A percentile compares a stretch with the other conserved stretches of the same genome.
Conservation (phyloP, 2,797 vertebrate species). For the Oceanodroma leucorhoa region DNA sequence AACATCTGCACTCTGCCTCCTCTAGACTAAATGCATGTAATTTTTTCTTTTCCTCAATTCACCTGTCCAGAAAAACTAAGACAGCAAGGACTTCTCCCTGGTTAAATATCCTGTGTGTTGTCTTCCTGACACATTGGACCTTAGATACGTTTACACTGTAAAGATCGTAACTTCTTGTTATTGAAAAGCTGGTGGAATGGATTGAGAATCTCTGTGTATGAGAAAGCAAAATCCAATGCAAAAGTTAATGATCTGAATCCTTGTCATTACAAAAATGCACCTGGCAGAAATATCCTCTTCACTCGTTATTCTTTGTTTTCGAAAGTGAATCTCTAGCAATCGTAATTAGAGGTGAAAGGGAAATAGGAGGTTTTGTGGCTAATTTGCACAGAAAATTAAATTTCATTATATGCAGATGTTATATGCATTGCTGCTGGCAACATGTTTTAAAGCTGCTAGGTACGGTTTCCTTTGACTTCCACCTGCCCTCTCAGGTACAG, state of each 20-base stretch:
- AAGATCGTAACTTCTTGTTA: neutral
- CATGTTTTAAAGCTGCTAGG: neutral
- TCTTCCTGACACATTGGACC: neutral
- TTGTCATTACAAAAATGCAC: constrained; percentile 9
- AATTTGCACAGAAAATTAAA: neutral
- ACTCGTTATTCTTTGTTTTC: neutral
- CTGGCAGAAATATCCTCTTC: constrained; percentile 9
- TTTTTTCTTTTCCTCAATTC: neutral
- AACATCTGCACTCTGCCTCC: neutral
- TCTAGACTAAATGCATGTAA: neutral
- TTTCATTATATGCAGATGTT: neutral
- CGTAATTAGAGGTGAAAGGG: neutral
- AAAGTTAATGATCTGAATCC: constrained; percentile 30
- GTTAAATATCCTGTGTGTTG: neutral
- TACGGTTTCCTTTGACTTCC: neutral
- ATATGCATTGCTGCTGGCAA: neutral
- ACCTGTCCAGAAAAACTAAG: neutral
- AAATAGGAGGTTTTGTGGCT: neutral
- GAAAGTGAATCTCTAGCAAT: neutral
- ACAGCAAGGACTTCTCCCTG: neutral
- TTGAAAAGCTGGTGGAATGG: neutral
- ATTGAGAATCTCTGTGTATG: neutral
- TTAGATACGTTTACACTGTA: neutral
- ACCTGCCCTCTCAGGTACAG: neutral
- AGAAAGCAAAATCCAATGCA: constrained; percentile 15